phyloP scores from a whole-genome alignment of 2,888 invertebrate genomes.

The Lithophane socia region DNA sequence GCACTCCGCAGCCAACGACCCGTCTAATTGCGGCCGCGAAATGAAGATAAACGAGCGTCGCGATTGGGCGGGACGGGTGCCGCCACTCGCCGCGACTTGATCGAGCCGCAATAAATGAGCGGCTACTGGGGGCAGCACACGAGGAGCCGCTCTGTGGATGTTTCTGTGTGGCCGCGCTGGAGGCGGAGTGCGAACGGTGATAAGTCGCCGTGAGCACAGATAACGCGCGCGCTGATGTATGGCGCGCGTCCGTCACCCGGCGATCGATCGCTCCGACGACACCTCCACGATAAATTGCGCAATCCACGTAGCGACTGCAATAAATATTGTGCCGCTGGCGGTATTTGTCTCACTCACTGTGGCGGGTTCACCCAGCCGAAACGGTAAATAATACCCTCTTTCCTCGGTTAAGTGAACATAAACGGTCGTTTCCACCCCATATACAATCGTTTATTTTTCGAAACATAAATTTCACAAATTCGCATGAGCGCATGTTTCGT shows the following conservation, averaged over 20 bases:
- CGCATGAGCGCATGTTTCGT: slow-evolving; percentile 83
- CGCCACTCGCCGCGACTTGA: slow-evolving; percentile 78
- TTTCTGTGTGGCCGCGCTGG: slow-evolving; percentile 75
- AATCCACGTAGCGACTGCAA: slow-evolving; percentile 89
- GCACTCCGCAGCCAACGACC: slow-evolving; percentile 91
- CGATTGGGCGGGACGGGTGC: slow-evolving; percentile 90
- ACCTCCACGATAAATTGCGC: slow-evolving; percentile 90
- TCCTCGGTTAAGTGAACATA: slow-evolving; percentile 91
- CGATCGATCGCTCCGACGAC: slow-evolving; percentile 89
- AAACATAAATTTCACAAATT: slow-evolving; percentile 89
- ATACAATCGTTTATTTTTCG: slow-evolving; percentile 90
- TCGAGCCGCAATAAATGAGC: slow-evolving; percentile 83
- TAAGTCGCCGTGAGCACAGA: slow-evolving; percentile 89
- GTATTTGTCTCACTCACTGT: slow-evolving; percentile 90
- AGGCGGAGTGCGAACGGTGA: slow-evolving; percentile 76
- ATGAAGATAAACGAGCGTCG: slow-evolving; percentile 93
- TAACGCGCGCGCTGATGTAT: slow-evolving; percentile 88
- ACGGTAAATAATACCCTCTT: slow-evolving; percentile 91
- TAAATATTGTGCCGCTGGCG: slow-evolving; percentile 88
- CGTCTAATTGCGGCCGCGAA: slow-evolving; percentile 93
- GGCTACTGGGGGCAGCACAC: slow-evolving; percentile 68
- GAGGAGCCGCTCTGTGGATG: slow-evolving; percentile 73
- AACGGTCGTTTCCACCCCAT: slow-evolving; percentile 91
- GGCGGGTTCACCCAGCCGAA: slow-evolving; percentile 89
- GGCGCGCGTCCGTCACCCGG: slow-evolving; percentile 85